Conservation (phyloP, 2,113 vertebrate species). For the Anhinga anhinga region DNA sequence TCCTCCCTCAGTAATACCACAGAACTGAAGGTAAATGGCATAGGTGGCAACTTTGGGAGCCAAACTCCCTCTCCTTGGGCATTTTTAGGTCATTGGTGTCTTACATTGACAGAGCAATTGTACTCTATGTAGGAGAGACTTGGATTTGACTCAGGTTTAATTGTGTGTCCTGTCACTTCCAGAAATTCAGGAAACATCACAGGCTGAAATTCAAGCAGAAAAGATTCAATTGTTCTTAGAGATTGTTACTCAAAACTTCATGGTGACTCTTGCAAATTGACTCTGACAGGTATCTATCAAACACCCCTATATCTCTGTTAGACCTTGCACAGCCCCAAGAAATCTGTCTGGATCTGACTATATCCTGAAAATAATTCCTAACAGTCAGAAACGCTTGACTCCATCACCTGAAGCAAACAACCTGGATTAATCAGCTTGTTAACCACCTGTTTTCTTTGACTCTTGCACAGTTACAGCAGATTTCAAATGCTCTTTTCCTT, state of each 20-base stretch:
- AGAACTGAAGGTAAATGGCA: not conserved
- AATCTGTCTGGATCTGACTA: conserved; percentile 39
- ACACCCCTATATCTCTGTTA: not conserved
- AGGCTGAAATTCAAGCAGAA: conserved; percentile 25
- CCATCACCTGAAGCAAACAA: conserved; percentile 49
- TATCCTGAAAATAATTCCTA: conserved; percentile 54
- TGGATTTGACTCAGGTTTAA: not conserved
- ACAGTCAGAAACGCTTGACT: conserved; percentile 57
- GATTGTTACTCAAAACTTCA: conserved; percentile 23
- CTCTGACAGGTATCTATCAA: conserved; percentile 46
- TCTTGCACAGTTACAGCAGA: conserved; percentile 31
- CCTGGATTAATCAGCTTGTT: conserved; percentile 62
- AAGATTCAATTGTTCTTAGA: conserved; percentile 37
- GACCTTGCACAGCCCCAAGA: not conserved
- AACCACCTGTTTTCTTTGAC: conserved; percentile 59
- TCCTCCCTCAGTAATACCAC: not conserved
- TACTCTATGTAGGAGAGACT: not conserved
- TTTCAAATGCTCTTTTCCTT: conserved; percentile 49
- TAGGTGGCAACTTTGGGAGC: not conserved
- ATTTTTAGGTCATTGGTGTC: not conserved
- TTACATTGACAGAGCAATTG: not conserved
- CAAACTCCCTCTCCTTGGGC: not conserved
- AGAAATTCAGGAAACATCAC: not conserved
- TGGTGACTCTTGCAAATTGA: conserved; percentile 30
- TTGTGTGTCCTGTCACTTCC: not conserved